phyloP scores from a whole-genome alignment of 2,888 invertebrate genomes.

The Ptilodon capucinus region DNA sequence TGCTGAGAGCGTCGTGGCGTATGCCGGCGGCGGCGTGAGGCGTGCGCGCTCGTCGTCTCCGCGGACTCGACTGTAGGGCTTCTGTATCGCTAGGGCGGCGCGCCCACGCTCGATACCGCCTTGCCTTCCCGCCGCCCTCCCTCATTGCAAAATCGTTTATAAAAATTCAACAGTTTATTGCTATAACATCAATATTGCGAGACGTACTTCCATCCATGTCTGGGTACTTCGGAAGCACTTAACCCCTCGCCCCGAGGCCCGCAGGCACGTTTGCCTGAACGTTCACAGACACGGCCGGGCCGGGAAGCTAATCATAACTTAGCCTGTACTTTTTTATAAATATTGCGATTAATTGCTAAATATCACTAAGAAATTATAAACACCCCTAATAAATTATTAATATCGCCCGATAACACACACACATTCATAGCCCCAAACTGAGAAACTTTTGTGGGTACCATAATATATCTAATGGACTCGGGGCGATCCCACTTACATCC shows the following conservation, averaged over 20 bases:
- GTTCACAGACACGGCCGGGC: slow-evolving; percentile 18
- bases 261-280: slow-evolving; percentile 9
- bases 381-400: too few relatives aligned
- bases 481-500: too few relatives aligned
- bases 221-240: slow-evolving; percentile 6
- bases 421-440: too few relatives aligned
- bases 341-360: too few relatives aligned
- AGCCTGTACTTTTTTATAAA: too few relatives aligned
- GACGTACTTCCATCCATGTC: slow-evolving; percentile 16
- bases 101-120: slow-evolving; percentile 78
- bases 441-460: too few relatives aligned
- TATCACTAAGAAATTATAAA: too few relatives aligned
- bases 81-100: slow-evolving; percentile 73
- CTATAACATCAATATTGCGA: slow-evolving; percentile 34
- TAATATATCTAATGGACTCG: too few relatives aligned
- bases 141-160: slow-evolving; percentile 72
- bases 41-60: slow-evolving; percentile 63
- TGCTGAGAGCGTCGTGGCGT: slow-evolving; percentile 30
- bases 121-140: slow-evolving; percentile 73
- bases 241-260: slow-evolving; percentile 1
- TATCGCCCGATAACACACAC: too few relatives aligned
- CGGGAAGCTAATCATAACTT: slow-evolving; percentile 30
- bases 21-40: slow-evolving; percentile 32
- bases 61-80: slow-evolving; percentile 73
- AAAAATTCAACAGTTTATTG: slow-evolving; percentile 60